Evolutionary conservation across 2,113 vertebrate species (phyloP).

Genomic region (Nannospalax galili): DNA sequence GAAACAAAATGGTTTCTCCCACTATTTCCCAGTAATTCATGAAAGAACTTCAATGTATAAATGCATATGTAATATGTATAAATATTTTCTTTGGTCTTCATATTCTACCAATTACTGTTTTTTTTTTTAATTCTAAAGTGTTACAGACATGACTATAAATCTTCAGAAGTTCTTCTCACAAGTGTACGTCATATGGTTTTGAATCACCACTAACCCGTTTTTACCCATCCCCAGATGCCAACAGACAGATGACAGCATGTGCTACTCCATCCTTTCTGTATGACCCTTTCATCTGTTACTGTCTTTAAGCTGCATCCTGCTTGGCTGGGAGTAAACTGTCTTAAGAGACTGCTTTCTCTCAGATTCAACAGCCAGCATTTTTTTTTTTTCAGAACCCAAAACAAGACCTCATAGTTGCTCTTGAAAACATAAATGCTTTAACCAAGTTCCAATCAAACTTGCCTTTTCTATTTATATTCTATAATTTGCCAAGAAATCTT

Average conservation of each 20-base stretch:
- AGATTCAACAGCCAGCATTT: background rate
- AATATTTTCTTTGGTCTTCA: slow-evolving; percentile 45
- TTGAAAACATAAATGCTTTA: background rate
- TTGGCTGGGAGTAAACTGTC: background rate
- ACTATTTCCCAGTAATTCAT: background rate
- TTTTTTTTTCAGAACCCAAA: background rate
- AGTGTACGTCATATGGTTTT: slow-evolving; percentile 41
- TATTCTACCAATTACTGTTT: slow-evolving; percentile 10
- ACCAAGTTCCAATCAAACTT: background rate
- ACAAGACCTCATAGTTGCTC: background rate
- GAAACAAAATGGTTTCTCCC: background rate
- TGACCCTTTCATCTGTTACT: background rate
- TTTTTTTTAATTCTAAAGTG: slow-evolving; percentile 50
- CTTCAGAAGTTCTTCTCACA: slow-evolving; percentile 36
- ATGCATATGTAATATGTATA: background rate
- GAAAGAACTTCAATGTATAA: background rate
- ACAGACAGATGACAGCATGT: background rate
- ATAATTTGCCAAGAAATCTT: background rate
- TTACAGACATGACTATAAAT: background rate
- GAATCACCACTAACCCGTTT: slow-evolving; percentile 8
- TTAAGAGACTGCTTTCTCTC: background rate
- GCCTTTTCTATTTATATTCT: background rate
- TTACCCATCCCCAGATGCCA: slow-evolving; percentile 5
- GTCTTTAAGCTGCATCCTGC: background rate
- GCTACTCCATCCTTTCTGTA: background rate